phyloP scores from a whole-genome alignment of 2,797 vertebrate species.

The Sebastes diploproa region DNA sequence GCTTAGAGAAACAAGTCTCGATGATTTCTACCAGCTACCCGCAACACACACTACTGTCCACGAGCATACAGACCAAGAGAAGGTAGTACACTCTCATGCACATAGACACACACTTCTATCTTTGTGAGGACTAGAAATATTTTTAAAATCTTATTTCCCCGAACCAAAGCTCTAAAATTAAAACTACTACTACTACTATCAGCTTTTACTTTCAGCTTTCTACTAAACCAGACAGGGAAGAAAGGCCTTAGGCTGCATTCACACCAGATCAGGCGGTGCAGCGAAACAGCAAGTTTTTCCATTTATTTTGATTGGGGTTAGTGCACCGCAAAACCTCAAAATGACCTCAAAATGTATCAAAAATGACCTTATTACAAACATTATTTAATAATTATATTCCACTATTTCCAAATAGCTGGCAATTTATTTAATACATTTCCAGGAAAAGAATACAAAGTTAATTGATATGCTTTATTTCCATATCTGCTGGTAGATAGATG shows the following conservation, averaged over 20 bases:
- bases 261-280: too few relatives aligned
- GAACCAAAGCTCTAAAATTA: background rate
- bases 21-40: slow-evolving; percentile 50
- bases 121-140: slow-evolving; percentile 37
- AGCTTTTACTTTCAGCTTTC: too few relatives aligned
- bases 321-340: too few relatives aligned
- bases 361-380: too few relatives aligned
- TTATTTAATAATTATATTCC: too few relatives aligned
- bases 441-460: too few relatives aligned
- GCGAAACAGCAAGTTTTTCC: too few relatives aligned
- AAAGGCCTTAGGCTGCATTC: background rate
- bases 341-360: too few relatives aligned
- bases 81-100: background rate
- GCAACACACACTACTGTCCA: slow-evolving; percentile 19
- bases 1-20: slow-evolving; percentile 20
- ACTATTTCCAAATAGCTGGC: fast-evolving
- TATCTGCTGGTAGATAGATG: too few relatives aligned
- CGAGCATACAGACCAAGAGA: slow-evolving; percentile 21
- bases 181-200: background rate
- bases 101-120: slow-evolving; percentile 13
- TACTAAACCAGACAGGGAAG: background rate
- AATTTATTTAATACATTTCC: too few relatives aligned
- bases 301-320: too few relatives aligned
- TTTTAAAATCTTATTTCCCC: background rate
- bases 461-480: too few relatives aligned